Evolutionary conservation across 2,797 vertebrate genomes (phyloP), one percentile per base, ranked within the genome.

Genomic region (Pseudocheirus occidentalis): DNA sequence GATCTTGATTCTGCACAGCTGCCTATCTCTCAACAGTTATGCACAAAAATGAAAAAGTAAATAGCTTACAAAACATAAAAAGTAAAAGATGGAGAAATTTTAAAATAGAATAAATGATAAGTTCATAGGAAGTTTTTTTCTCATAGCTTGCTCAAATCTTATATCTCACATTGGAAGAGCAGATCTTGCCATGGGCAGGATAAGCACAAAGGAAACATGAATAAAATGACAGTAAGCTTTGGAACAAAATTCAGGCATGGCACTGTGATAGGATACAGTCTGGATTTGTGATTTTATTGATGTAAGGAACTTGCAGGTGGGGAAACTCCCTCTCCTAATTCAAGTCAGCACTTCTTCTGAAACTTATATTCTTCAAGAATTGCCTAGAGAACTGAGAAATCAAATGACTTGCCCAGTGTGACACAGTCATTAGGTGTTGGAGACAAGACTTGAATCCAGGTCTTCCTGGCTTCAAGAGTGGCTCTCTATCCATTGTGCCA

Each of bases 1-100:
- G 54, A 21, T 92, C 53, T 50, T 46, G 29, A 5, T 52, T 95
- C 52, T 81, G n/a, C 2, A 52, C 21, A 93, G 52, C 21, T 94
- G 96, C 54, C 90, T 55, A 92, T 59, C 27, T 46, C 94, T 1
- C 34, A 95, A 57, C 6, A 94, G 92, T 54, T 95, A 91, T 92
- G 54, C 81, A n/a, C n/a, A 94, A 24, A 62, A 50, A 94, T 95
- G 31, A 90, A 50, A 0, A 16, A 94, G 34, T 92, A 94, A 11
- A 59, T 81, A 87, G 21, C 1, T 24, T 0, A 91, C 21, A 90
- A 28, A 93, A 14, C 92, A 94, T 2, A 0, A 94, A 96, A 93
- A 92, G 89, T 0, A 90, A 90, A 90, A 55, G 31, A 90, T 18
- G 40, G 52, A 90, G 29, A 55, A 31, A 55, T 53, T 10, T 11